Percentiles rank a stretch among this genome's conserved stretches.
These are phyloP conservation scores for Elysia chlorotica DNA, from an alignment of 1,140 invertebrate genomes.

Conservation along the genomic window DNA sequence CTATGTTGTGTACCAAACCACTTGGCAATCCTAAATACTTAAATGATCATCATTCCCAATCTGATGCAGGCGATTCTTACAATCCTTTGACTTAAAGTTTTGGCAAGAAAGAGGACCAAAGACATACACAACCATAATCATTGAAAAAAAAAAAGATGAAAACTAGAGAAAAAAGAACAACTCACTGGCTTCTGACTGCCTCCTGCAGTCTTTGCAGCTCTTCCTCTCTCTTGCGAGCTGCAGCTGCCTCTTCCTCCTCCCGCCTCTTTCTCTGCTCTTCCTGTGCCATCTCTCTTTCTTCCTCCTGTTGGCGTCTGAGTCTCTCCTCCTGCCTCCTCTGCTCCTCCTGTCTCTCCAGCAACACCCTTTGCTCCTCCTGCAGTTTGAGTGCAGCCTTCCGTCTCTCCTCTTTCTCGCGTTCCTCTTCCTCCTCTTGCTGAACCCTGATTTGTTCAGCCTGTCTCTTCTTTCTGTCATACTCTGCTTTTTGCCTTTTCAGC, in stretches of 20 bases:
- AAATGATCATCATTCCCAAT: no score
- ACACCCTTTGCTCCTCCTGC: conserved; percentile 50
- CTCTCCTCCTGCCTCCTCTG: conserved; percentile 22
- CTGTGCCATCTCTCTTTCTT: conserved; percentile 13
- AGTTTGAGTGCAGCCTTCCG: conserved; percentile 45
- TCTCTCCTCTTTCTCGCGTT: conserved; percentile 48
- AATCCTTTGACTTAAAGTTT: no score
- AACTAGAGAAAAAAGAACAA: not conserved
- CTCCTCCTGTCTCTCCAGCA: conserved; percentile 37
- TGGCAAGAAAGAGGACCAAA: no score
- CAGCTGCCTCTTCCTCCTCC: conserved; percentile 23
- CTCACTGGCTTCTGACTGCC: conserved; percentile 11
- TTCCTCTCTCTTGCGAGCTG: conserved; percentile 18
- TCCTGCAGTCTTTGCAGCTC: conserved; percentile 23
- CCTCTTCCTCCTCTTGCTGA: conserved; percentile 40
- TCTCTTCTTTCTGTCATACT: conserved; percentile 52
- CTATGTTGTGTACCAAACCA: no score
- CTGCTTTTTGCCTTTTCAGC: conserved; percentile 51
- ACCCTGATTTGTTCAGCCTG: conserved; percentile 46
- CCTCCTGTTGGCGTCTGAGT: conserved; percentile 27
- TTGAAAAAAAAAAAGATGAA: not conserved
- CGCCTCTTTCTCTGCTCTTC: conserved; percentile 4
- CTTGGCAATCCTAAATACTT: no score
- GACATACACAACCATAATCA: no score
- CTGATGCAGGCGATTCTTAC: no score